Evolutionary conservation across 53 echinoderm and acorn worm species (phyloP), one percentile per base, ranked within the genome.

Genomic region (Henricia sp.): DNA sequence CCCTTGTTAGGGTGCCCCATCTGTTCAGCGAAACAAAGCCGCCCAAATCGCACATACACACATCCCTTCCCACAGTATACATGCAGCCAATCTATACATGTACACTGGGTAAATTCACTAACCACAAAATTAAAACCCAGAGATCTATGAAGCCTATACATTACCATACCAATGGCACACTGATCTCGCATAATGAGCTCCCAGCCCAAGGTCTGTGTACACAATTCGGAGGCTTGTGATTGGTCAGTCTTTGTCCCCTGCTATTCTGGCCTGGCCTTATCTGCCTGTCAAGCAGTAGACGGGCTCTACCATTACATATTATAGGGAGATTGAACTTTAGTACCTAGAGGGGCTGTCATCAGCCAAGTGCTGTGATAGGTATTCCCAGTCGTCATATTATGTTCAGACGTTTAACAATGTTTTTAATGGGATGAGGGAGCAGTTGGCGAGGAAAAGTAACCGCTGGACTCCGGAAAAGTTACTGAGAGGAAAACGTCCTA

Each of bases 211-310:
- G 80, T 63, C 80, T 63, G 74, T 52, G 44, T 72, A 73, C 73
- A 85, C 85, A 85, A 38, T 50, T 48, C 60, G 63, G 21, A 28
- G 69, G 13, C 36, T 8, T 83, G 53, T 87, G 91, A 91, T 91
- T 91, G 91, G 91, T 25, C 85, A 66, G 59, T 84, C 91, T 87
- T 87, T 87, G 87, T 87, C 84, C 91, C 87, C 77, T 46, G 57
- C 71, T 78, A 78, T 78, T 72, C 85, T 68, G 55, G 50, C 80
- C 77, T 70, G 50, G 75, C 75, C 80, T 89, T 77, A 66, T 68
- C 59, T 76, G 77, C 83, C 80, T 74, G 66, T 71, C 77, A 84
- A 62, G 84, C 87, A 70, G 77, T 88, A 91, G 91, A 91, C 91
- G 88, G 91, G 52, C 68, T 37, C 62, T 91, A 83, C 91, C 91